phyloP scores from a whole-genome alignment of 2,888 invertebrate genomes.

The Galeopsomyia nigrocyanea region DNA sequence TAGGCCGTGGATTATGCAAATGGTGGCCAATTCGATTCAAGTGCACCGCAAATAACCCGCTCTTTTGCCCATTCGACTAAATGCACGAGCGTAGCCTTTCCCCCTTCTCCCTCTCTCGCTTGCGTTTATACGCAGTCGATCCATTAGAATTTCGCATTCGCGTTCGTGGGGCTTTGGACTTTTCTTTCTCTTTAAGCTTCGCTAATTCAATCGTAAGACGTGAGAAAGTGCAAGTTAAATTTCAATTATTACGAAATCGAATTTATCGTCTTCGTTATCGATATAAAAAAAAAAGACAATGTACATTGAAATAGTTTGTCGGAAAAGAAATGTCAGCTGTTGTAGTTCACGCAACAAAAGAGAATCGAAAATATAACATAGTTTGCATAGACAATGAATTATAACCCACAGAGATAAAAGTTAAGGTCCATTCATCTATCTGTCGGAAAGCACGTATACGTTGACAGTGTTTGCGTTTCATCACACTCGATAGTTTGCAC shows the following conservation, averaged over 20 bases:
- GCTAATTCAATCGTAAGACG: no score
- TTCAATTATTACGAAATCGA: no score
- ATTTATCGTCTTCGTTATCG: no score
- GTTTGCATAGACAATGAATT: conserved; percentile 43
- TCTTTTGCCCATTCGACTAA: conserved; percentile 65
- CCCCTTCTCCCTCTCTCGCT: no score
- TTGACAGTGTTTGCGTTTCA: conserved; percentile 5
- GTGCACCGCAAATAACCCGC: conserved; percentile 67
- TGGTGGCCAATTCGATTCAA: conserved; percentile 67
- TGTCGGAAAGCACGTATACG: not conserved
- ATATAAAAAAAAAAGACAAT: no score
- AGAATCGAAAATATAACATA: conserved; percentile 24
- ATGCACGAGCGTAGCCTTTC: conserved; percentile 50
- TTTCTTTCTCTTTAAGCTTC: conserved; percentile 11
- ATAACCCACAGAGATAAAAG: conserved; percentile 33
- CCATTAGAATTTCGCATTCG: conserved; percentile 60
- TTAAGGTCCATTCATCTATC: not conserved
- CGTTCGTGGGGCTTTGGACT: conserved; percentile 43
- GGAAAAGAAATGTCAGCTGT: no score
- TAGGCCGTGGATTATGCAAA: conserved; percentile 65
- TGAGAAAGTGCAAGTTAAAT: no score
- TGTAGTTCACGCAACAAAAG: no score
- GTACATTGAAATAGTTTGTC: no score
- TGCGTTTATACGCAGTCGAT: conserved; percentile 49
- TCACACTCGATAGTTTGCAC: no score